These are phyloP conservation scores for Mungos mungo DNA, from an alignment of 2,113 vertebrate species.

Conservation along the genomic window DNA sequence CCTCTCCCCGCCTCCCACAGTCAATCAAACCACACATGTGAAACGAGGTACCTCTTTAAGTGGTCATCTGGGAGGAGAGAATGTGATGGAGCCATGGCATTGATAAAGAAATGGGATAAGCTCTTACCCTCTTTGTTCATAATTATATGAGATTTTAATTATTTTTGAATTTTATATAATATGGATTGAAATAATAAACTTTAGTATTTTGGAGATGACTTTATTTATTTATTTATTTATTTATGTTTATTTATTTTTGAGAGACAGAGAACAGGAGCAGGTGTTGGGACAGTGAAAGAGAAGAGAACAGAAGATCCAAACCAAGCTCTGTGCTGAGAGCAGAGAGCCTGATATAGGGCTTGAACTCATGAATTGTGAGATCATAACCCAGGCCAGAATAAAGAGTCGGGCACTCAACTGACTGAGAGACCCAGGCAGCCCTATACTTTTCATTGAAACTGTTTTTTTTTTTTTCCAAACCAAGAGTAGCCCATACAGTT, in stretches of 20 bases:
- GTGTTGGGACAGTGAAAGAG: too few relatives aligned
- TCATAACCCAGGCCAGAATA: too few relatives aligned
- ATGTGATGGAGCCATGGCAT: fast-evolving
- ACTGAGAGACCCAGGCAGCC: too few relatives aligned
- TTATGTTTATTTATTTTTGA: too few relatives aligned
- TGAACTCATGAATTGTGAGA: too few relatives aligned
- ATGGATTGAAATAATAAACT: neutral
- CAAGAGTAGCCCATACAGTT: neutral
- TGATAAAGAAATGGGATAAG: neutral
- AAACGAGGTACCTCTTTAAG: neutral
- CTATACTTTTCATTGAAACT: neutral
- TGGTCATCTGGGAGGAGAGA: neutral
- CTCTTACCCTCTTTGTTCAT: neutral
- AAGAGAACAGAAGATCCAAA: too few relatives aligned
- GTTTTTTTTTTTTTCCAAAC: neutral
- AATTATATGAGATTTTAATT: neutral
- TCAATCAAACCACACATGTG: neutral
- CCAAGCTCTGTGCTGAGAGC: too few relatives aligned
- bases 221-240: too few relatives aligned
- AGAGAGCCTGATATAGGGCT: too few relatives aligned
- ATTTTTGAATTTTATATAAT: neutral
- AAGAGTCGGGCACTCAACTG: too few relatives aligned
- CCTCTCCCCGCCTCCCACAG: fast-evolving
- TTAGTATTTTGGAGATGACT: neutral
- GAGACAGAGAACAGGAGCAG: too few relatives aligned